phyloP scores from a whole-genome alignment of 1,140 invertebrate genomes.

The Scaptomyza montana region DNA sequence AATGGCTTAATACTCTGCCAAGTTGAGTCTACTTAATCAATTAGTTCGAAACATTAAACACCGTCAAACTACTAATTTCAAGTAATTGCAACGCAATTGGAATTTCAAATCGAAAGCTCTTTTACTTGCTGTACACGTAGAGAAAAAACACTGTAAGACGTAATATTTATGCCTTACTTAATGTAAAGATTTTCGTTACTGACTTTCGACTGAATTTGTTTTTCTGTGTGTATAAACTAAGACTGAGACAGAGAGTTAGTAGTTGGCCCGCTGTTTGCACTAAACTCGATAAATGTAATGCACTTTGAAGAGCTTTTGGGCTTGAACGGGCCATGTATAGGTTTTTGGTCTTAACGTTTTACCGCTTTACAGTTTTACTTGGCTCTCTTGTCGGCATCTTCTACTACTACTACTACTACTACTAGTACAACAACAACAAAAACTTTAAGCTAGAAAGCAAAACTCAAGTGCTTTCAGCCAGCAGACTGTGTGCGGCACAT shows the following conservation, averaged over 20 bases:
- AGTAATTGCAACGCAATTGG: not conserved
- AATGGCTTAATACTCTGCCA: no score
- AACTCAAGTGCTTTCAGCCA: slow-evolving; percentile 4
- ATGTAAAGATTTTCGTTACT: no score
- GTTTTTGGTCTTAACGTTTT: not conserved
- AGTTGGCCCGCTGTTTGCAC: slow-evolving; percentile 1
- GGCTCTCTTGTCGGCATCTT: slow-evolving; percentile 1
- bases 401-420: no score
- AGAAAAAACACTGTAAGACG: no score
- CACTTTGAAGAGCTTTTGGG: slow-evolving; percentile 52
- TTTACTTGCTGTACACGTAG: not conserved
- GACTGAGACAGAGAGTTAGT: no score
- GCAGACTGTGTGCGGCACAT: slow-evolving; percentile 56
- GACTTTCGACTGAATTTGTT: no score
- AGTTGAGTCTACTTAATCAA: no score
- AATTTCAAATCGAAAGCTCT: not conserved
- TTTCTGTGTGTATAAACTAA: no score
- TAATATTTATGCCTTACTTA: no score
- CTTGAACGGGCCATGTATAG: slow-evolving; percentile 48
- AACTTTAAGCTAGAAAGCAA: not conserved
- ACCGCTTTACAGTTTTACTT: not conserved
- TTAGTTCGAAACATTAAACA: no score
- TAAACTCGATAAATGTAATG: slow-evolving; percentile 41
- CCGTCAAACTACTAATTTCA: no score
- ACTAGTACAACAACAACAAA: not conserved